Evolutionary conservation across 2,113 vertebrate genomes (phyloP).

Genomic region (Mustela nigripes): DNA sequence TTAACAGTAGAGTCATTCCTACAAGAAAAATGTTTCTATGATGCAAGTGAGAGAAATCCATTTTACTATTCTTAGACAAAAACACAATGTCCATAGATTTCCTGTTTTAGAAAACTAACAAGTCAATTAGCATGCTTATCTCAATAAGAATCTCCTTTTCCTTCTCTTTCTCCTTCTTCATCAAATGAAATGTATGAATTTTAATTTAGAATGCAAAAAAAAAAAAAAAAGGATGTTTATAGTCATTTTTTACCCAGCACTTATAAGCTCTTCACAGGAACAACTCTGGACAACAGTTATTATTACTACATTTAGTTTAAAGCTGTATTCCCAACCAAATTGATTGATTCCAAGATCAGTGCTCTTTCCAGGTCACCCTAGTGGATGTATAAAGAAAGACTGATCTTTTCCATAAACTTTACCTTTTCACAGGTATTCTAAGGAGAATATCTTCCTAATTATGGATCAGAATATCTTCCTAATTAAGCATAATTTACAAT

Average conservation of each 20-base stretch:
- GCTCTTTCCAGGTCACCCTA: not conserved
- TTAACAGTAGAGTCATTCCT: not conserved
- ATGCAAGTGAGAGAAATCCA: not conserved
- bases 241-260: not conserved
- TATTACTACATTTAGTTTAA: not conserved
- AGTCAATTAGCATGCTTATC: not conserved
- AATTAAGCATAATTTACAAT: not conserved
- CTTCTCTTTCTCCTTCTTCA: not conserved
- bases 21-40: conserved; percentile 29
- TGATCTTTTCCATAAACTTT: not conserved
- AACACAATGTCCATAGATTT: not conserved
- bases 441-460: not conserved
- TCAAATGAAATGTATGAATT: not conserved
- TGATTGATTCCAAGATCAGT: not conserved
- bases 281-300: not conserved
- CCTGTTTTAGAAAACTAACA: not conserved
- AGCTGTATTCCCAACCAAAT: not conserved
- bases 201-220: not conserved
- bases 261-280: not conserved
- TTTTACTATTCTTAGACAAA: conserved; percentile 16
- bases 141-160: not conserved
- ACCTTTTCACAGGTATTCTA: not conserved
- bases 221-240: not conserved
- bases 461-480: not conserved
- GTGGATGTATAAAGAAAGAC: not conserved